Evolutionary conservation across 2,113 vertebrate genomes (phyloP), one percentile per base, ranked within the genome.

Genomic region (Gobius niger): DNA sequence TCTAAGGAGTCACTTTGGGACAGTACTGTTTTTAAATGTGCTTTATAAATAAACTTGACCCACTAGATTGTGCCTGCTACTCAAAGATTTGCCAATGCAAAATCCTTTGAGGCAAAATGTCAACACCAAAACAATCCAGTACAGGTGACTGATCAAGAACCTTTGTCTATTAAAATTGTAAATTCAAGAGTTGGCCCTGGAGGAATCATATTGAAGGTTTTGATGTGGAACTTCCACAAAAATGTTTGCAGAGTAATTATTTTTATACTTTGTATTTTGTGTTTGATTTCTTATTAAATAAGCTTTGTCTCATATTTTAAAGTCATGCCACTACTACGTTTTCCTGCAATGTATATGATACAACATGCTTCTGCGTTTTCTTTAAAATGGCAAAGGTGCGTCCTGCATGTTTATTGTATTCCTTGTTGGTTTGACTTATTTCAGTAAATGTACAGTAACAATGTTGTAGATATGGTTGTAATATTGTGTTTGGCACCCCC

Each of bases 251-350:
- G 87, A 93, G 82, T 74, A 87, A 90, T 78, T 93, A 93, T 93
- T 93, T 93, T 93, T 93, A 82, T 92, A 93, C 86, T 11, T 82
- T 88, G 75, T 70, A 77, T 81, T 82, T 79, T 86, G 62, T 82
- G 82, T 83, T 85, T 65, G 71, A 67, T 75, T 52, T 7, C 53
- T 34, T 34, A 34, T 34, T 34, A 34, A 19, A 34, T 34, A 63
- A 78, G 14, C 56, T 75, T 53, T 73, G 66, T 66, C 44, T 54
- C 12, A 12, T n/a, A 52, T 53, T 19, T 24, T n/a, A 60, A 60
- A 42, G 19, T 57, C 42, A 9, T 42, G 8, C 14, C 14, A 59
- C 14, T 14, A 40, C 18, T 13, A 40, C 7, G 18, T 12, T 10
- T 54, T 18, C 18, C 9, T 49, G 44, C 67, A 61, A 67, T 46